Evolutionary conservation across 2,888 invertebrate genomes (phyloP), one percentile per base, ranked within the genome.

Genomic region (Enchytraeus crypticus): DNA sequence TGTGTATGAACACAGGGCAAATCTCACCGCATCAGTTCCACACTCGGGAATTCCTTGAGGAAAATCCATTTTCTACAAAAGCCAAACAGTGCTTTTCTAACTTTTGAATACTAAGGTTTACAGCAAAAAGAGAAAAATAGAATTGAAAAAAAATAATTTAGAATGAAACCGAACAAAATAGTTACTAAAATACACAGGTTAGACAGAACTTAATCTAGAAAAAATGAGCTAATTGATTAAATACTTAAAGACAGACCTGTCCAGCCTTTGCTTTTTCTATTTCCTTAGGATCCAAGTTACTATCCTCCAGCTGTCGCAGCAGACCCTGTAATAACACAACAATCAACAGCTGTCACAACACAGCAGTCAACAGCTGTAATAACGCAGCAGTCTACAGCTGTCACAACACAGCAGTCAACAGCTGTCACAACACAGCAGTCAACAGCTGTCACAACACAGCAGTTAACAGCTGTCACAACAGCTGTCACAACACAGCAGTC

Each of bases 11-110:
- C 92, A 90, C 0, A 95, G 83, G 0, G 90, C 92, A 80, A 91
- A 96, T 78, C 93, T 84, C 57, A 96, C 81, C 2, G 95, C 93
- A 80, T 95, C 95, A 2, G 91, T 90, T 2, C 92, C 97, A 79
- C 96, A 97, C 77, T 95, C 92, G 0, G 95, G 95, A 71, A 97
- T 96, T n/a, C 90, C 96, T 76, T 84, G 68, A 32, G 85, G 96
- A 72, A 83, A 85, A 73, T 85, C 84, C 58, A 76, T 76, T 74
- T 82, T 83, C 77, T 85, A 83, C 11, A 61, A 26, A 60, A 55
- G 23, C 29, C 34, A 49, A n/a, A n/a, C n/a, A n/a, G n/a, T n/a
- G n/a, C n/a, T n/a, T n/a, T n/a, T n/a, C n/a, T n/a, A n/a, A n/a
- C n/a, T n/a, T n/a, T n/a, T n/a, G n/a, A n/a, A n/a, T n/a, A n/a